Conservation (phyloP, 1,140 invertebrate species). For the Heliconius melpomene region DNA sequence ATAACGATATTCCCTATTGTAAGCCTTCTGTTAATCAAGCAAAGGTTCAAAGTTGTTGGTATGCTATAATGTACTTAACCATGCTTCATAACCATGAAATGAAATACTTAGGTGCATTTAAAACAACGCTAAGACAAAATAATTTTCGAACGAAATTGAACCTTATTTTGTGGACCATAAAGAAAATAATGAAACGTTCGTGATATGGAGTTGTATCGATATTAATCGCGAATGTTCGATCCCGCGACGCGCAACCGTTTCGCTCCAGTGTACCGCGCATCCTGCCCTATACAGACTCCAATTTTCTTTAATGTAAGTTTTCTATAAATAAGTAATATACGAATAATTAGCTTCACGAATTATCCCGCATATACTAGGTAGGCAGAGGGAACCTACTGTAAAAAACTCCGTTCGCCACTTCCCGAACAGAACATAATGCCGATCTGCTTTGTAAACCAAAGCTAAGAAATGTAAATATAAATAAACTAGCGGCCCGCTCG, state of each 20-base stretch:
- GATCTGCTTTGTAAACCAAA: no score
- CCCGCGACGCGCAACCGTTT: slow-evolving; percentile 73
- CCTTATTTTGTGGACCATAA: slow-evolving; percentile 25
- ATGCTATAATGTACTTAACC: neutral
- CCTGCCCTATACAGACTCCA: slow-evolving; percentile 66
- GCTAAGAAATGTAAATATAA: no score
- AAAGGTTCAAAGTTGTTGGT: slow-evolving; percentile 28
- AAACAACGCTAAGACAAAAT: slow-evolving; percentile 29
- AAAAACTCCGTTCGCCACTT: no score
- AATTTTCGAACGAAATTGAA: slow-evolving; percentile 27
- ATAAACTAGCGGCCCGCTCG: no score
- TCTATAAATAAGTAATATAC: neutral
- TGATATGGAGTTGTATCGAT: neutral
- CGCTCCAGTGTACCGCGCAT: slow-evolving; percentile 77
- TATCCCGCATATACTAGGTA: no score
- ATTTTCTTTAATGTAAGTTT: slow-evolving; percentile 51
- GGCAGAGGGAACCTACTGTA: no score
- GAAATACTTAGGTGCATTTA: slow-evolving; percentile 25
- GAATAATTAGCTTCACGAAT: no score
- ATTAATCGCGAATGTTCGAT: slow-evolving; percentile 50
- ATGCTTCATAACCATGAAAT: slow-evolving; percentile 41
- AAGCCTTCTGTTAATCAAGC: slow-evolving; percentile 22
- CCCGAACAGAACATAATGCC: no score
- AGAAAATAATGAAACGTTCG: slow-evolving; percentile 35
- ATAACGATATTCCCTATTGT: neutral